Base-by-base conservation (phyloP, 2,888 invertebrate genomes). In the Gortyna flavago region DNA sequence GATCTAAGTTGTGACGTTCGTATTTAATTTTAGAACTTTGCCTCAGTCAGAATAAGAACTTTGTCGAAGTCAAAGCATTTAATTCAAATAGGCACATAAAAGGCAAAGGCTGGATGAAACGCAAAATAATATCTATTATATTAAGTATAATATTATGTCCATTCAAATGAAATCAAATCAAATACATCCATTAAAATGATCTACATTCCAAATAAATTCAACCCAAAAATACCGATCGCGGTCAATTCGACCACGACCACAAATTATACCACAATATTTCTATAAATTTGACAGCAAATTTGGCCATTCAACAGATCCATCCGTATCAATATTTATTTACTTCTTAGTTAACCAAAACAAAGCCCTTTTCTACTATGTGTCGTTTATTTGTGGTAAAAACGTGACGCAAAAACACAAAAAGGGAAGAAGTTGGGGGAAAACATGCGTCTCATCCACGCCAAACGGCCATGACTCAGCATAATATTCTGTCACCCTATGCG, bases 191-290 rank as follows among this genome's bases (percentile, higher is more conserved):
- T 21, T 25, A 38, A 29, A 76, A 6, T 48, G 16, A 18, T 51
- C 35, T 38, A 21, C 51, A 6, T 21, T n/a, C 38, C 18, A 65
- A 66, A 54, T n/a, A 57, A 66, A 38, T 3, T 38, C 21, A 74
- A 84, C 79, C 79, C 84, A 44, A 70, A 79, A 64, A 74, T 68
- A 29, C 44, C 38, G 41, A 62, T 25, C 3, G 57, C 16, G 70
- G 67, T 71, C 51, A 13, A 68, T 61, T 74, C 25, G 29, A 72
- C 61, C 67, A 18, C 59, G 4, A 32, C n/a, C 29, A 66, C 41
- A 79, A 79, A 67, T 62, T 67, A 41, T 11, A n/a, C 44, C 18
- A 41, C 16, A 38, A 41, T 59, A 51, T 66, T 61, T 61, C 16
- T 35, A 29, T 68, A 69, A 79, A 59, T 51, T 67, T 67, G 70